Evolutionary conservation across 2,113 vertebrate genomes (phyloP).

Genomic region (Labeo rohita): DNA sequence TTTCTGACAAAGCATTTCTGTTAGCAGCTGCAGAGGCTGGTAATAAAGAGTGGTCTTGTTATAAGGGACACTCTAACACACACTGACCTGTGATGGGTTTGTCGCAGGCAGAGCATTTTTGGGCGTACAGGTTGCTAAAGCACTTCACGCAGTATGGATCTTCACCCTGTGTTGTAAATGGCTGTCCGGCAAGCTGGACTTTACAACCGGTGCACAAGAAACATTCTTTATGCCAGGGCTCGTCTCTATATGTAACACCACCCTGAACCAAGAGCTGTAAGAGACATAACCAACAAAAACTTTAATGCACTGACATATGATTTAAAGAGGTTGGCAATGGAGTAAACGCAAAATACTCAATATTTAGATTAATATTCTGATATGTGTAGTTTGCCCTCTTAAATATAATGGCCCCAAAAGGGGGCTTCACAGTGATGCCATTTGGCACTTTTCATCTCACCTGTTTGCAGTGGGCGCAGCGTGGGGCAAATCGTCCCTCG

Average conservation of each 20-base stretch:
- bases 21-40: background rate
- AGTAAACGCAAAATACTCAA: background rate
- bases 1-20: background rate
- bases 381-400: background rate
- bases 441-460: slow-evolving; percentile 63
- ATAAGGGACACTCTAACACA: background rate
- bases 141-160: slow-evolving; percentile 91
- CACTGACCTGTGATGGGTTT: slow-evolving; percentile 92
- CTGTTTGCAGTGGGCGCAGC: slow-evolving; percentile 93
- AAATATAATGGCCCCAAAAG: background rate
- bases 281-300: background rate
- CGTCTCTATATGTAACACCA: slow-evolving; percentile 91
- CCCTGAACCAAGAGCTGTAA: slow-evolving; percentile 90
- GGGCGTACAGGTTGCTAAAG: slow-evolving; percentile 93
- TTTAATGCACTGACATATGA: background rate
- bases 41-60: background rate
- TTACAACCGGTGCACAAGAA: slow-evolving; percentile 90
- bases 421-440: background rate
- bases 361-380: background rate
- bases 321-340: background rate
- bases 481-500: slow-evolving; percentile 88
- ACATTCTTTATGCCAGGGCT: slow-evolving; percentile 95
- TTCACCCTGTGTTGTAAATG: slow-evolving; percentile 95
- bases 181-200: slow-evolving; percentile 86
- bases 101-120: slow-evolving; percentile 90